Base-by-base conservation (phyloP, 2,797 vertebrate species). In the Dromococcyx pavoninus region DNA sequence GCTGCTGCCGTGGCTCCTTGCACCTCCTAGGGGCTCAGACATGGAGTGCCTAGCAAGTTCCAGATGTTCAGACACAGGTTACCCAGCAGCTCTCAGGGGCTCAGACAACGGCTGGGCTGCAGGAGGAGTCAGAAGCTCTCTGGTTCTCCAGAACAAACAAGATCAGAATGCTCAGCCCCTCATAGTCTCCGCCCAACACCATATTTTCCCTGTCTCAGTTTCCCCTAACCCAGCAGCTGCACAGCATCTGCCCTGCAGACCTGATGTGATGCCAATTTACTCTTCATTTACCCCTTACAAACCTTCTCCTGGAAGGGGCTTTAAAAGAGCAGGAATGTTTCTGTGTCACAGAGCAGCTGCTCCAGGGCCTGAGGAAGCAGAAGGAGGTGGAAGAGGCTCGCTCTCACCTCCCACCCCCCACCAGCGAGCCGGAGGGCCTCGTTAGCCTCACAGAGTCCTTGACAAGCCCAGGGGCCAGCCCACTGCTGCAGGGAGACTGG, bases 121-220 rank as follows among this genome's bases (percentile, higher is more conserved):
- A 64, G n/a, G 3, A 39, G 15, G 13, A 9, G 7, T 9, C 30
- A 66, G 22, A 75, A 14, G 11, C 9, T 54, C 18, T 67, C 22
- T 6, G 2, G 5, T 12, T 21, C 32, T 61, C 33, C 5, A 3
- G 33, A 39, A 35, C 0, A 1, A 58, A 53, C 0, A 2, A 9
- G 25, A 15, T 15, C 4, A 2, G 32, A 46, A 61, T 21, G 30
- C 28, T 58, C 64, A 79, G 51, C 28, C 13, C 37, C 33, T 53
- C 0, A 0, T 19, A 53, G 7, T 28, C 28, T 69, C 50, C 8
- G 1, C 5, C 24, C 0, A 0, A 30, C 1, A 5, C 12, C 11
- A 6, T 15, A 1, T 8, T 19, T 69, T n/a, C 37, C 30, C 25
- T 75, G 62, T 62, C 62, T 86, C 87, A 54, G 74, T 69, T 91